These are phyloP conservation scores for Coreoperca whiteheadi DNA, from an alignment of 2,113 vertebrate species.

Conservation along the genomic window DNA sequence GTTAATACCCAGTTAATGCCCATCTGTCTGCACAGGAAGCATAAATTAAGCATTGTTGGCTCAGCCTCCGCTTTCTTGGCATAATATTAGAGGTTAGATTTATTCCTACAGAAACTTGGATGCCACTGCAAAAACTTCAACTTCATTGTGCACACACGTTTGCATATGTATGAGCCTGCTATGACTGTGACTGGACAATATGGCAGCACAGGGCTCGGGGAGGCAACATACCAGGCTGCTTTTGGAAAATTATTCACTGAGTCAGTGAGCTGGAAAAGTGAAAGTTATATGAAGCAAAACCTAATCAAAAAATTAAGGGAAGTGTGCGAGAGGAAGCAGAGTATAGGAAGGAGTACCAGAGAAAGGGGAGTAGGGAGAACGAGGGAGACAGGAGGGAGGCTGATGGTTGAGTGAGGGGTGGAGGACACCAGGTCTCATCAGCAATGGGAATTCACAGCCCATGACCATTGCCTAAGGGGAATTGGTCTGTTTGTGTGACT, in stretches of 20 bases:
- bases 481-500: background rate
- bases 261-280: slow-evolving; percentile 53
- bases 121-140: background rate
- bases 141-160: background rate
- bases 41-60: background rate
- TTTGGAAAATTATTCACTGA: slow-evolving; percentile 42
- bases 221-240: slow-evolving; percentile 17
- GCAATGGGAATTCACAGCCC: slow-evolving; percentile 15
- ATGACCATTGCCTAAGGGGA: slow-evolving; percentile 18
- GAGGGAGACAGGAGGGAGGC: background rate
- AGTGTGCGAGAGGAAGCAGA: slow-evolving; percentile 7
- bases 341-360: background rate
- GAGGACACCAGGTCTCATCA: slow-evolving; percentile 13
- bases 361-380: background rate
- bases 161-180: slow-evolving; percentile 19
- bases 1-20: background rate
- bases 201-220: slow-evolving; percentile 13
- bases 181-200: slow-evolving; percentile 35
- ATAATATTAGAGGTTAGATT: background rate
- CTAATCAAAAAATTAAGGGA: slow-evolving; percentile 35
- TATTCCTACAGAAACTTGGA: background rate
- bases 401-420: background rate
- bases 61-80: background rate
- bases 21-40: background rate
- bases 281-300: slow-evolving; percentile 38